These are phyloP conservation scores for Brotogeris chrysoptera DNA, from an alignment of 2,797 vertebrate species.

Conservation along the genomic window DNA sequence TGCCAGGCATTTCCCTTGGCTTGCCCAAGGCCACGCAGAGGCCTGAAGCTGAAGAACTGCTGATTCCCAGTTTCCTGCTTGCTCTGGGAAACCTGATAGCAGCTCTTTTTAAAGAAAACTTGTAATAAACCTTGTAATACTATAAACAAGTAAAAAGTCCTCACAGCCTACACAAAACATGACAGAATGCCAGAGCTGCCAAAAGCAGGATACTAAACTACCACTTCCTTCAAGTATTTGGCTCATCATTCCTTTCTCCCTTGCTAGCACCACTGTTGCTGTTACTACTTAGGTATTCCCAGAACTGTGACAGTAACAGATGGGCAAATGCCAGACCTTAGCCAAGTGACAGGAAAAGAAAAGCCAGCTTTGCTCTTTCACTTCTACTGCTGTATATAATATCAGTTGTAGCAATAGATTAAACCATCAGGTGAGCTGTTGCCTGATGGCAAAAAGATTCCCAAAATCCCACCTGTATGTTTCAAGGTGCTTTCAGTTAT, in stretches of 20 bases:
- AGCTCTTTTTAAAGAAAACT: neutral
- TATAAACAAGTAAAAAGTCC: neutral
- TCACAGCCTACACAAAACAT: neutral
- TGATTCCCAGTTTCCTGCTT: neutral
- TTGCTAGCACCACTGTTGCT: neutral
- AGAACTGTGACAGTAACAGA: neutral
- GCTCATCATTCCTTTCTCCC: neutral
- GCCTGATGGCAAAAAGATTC: rapidly evolving
- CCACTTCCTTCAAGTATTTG: neutral
- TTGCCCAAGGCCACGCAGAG: neutral
- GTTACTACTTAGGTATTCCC: neutral
- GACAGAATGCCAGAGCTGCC: neutral
- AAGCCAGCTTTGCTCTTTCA: neutral
- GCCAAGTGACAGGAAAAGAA: neutral
- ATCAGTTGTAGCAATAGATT: neutral
- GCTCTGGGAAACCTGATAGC: neutral
- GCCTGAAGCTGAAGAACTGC: neutral
- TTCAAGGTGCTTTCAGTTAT: neutral
- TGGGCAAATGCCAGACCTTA: neutral
- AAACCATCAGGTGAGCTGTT: neutral
- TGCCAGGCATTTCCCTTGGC: neutral
- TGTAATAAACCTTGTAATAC: neutral
- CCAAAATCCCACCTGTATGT: neutral
- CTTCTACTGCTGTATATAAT: neutral
- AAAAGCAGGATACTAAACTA: neutral